Evolutionary conservation across 2,888 invertebrate species (phyloP), one percentile per base, ranked within the genome.

Genomic region (Platycheirus rosarum): DNA sequence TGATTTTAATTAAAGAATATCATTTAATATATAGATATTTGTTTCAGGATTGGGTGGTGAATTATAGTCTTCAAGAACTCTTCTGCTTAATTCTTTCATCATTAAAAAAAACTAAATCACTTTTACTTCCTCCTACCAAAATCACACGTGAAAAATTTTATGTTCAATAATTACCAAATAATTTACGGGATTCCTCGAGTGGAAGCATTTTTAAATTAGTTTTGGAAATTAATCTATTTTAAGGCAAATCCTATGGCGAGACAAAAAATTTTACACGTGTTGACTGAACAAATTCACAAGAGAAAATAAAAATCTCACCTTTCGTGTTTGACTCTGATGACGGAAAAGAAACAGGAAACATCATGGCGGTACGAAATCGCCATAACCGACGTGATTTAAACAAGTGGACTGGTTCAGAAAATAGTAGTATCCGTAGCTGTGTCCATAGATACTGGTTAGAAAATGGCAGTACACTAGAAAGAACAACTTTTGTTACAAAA

Each of bases 61-160:
- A 90, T 75, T 89, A 88, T 90, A 89, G 90, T 90, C 90, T 89
- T 90, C 90, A 90, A 88, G 88, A 88, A 89, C 89, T 90, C 89
- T 90, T 90, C 90, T 70, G 90, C 86, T 86, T 8, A 82, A 85
- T 71, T 86, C 86, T 84, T 85, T 89, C 90, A 89, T 89, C 89
- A 90, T 87, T n/a, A 16, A 78, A 85, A 63, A 37, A 4, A 26
- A 26, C n/a, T n/a, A n/a, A 23, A 7, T 32, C 8, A 32, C 1
- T 32, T 32, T 32, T 32, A 8, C 8, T 32, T 8, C 2, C 6
- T 23, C 6, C 23, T 23, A 23, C 6, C 8, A 32, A 2, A 60
- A 66, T 65, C 85, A 78, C 86, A 87, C 86, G 86, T 87, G 87
- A 82, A 86, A 84, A 86, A 85, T 77, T 84, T 82, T 63, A 70